Conservation (phyloP, 2,888 invertebrate genomes). For the Caenorhabditis wallacei region DNA sequence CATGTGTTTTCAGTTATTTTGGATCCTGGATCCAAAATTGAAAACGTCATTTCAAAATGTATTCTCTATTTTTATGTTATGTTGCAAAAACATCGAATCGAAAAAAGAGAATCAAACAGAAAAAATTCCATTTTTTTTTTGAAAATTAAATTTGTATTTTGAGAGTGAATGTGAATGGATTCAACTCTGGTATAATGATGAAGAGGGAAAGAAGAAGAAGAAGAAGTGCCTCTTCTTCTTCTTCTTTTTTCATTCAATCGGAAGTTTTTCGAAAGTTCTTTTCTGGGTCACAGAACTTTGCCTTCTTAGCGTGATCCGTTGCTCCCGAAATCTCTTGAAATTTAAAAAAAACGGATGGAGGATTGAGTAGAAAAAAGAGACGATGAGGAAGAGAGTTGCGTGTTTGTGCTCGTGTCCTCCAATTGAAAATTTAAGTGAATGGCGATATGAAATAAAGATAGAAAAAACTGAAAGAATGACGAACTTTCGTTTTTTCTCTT, state of each 20-base stretch:
- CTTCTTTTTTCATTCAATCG: slow-evolving; percentile 5
- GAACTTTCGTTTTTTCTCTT: slow-evolving; percentile 45
- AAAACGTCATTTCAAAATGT: slow-evolving; percentile 16
- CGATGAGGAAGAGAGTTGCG: slow-evolving; percentile 43
- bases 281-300: slow-evolving; percentile 37
- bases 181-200: slow-evolving; percentile 29
- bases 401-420: slow-evolving; percentile 25
- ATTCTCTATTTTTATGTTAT: slow-evolving; percentile 4
- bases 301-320: slow-evolving; percentile 31
- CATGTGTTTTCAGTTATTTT: background rate
- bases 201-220: slow-evolving; percentile 16
- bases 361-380: slow-evolving; percentile 26
- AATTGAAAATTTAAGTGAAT: slow-evolving; percentile 60
- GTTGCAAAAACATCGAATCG: slow-evolving; percentile 14
- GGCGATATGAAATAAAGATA: slow-evolving; percentile 14
- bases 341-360: slow-evolving; percentile 4
- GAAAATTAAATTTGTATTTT: slow-evolving; percentile 34
- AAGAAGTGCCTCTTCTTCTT: background rate
- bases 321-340: slow-evolving; percentile 20
- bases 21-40: background rate
- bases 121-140: background rate
- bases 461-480: slow-evolving; percentile 19
- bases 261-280: slow-evolving; percentile 48
- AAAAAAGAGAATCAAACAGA: slow-evolving; percentile 13
- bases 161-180: background rate